Evolutionary conservation across 2,113 vertebrate species (phyloP).

Genomic region (Alexandromys fortis): DNA sequence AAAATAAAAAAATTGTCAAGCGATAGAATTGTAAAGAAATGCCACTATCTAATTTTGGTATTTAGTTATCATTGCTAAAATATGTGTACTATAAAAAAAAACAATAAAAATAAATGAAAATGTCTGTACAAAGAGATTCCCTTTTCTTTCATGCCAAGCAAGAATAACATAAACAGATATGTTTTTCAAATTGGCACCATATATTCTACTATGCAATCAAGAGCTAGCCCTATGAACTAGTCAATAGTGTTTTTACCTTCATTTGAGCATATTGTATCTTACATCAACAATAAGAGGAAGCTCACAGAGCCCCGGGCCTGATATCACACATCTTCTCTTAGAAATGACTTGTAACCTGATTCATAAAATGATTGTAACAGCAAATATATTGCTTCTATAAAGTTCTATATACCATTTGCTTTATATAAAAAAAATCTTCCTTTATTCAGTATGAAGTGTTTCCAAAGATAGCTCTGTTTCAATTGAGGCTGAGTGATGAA

Average conservation of each 20-base stretch:
- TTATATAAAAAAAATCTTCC: neutral
- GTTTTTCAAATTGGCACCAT: neutral
- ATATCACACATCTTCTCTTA: neutral
- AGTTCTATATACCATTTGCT: neutral
- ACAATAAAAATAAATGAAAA: slow-evolving; percentile 26
- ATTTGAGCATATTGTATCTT: slow-evolving; percentile 15
- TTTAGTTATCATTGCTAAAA: slow-evolving; percentile 49
- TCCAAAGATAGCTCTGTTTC: slow-evolving; percentile 17
- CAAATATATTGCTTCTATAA: neutral
- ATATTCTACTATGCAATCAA: neutral
- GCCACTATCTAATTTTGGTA: neutral
- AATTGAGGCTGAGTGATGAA: neutral
- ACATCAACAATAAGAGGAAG: neutral
- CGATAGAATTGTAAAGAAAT: slow-evolving; percentile 34
- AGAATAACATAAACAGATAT: neutral
- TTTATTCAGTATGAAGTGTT: neutral
- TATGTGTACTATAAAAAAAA: slow-evolving; percentile 11
- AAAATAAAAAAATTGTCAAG: neutral
- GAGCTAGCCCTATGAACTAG: neutral
- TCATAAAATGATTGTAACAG: neutral
- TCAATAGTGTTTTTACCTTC: slow-evolving; percentile 16
- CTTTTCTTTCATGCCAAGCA: neutral
- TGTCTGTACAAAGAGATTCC: neutral
- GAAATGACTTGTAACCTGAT: slow-evolving; percentile 21
- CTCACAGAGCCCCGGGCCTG: neutral